Evolutionary conservation across 2,888 invertebrate species (phyloP), one percentile per base, ranked within the genome.

Genomic region (Plusia festucae): DNA sequence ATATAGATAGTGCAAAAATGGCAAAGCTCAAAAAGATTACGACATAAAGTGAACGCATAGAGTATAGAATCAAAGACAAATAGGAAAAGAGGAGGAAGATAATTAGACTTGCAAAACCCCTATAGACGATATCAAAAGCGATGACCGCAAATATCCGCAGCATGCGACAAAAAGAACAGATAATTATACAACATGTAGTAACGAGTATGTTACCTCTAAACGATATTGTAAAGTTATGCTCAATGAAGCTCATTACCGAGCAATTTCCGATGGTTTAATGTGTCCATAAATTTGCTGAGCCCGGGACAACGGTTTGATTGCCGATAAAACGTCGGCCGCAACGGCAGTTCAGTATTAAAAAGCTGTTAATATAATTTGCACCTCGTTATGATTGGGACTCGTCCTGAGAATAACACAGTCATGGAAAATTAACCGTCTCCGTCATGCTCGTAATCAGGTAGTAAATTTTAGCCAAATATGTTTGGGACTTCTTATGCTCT

Each of bases 301-400:
- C 68, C 83, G 74, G 82, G 86, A 88, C 86, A 88, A 84, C 78
- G 83, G 78, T 87, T 90, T 90, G 86, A 92, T 90, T 84, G 84
- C 82, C 89, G 83, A 93, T 91, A 90, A 91, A 92, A 88, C 78
- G 82, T 80, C 83, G 70, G 73, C 86, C 84, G 79, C 83, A 85
- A 86, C 82, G 80, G 84, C 79, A 84, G 78, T 73, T 83, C 83
- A 82, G 83, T 87, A 87, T 91, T 88, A 89, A 89, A 90, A 84
- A 73, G 86, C 82, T 86, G 84, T 88, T 91, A 90, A 90, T 88
- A 87, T 82, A 88, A 89, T 92, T 91, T 88, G 86, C 88, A 86
- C 87, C 85, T 88, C 89, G 85, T 91, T 88, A 89, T 84, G 83
- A 80, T 75, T 77, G 75, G 53, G 62, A 55, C 16, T 53, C 68